phyloP scores from a whole-genome alignment of 92 coral and sea anemone genomes.

The Pocillopora grandis region DNA sequence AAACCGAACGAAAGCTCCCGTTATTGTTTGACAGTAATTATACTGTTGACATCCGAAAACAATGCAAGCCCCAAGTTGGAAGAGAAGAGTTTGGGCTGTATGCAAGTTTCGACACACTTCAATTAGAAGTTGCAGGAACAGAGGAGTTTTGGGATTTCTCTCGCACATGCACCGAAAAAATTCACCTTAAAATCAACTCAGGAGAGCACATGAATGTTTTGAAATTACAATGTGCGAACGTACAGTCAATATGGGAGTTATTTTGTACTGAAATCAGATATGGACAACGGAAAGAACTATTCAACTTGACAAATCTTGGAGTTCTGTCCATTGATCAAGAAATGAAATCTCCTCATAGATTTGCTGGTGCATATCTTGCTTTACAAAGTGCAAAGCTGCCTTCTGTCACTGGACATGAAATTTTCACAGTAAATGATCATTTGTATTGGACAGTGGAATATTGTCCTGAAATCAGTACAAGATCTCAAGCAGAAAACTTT shows the following conservation, averaged over 20 bases:
- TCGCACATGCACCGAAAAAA: not conserved
- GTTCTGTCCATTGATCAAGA: not conserved
- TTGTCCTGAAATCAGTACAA: slow-evolving; percentile 2
- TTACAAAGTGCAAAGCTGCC: not conserved
- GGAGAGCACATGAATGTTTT: not conserved
- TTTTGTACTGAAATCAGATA: not conserved
- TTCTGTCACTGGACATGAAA: not conserved
- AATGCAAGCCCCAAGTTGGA: not conserved
- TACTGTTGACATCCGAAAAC: not conserved
- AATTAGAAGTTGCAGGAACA: no score
- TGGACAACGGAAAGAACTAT: not conserved
- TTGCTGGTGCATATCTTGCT: slow-evolving; percentile 3
- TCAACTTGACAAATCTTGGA: not conserved
- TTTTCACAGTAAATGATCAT: not conserved
- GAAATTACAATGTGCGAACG: not conserved
- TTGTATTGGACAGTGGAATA: slow-evolving; percentile 13
- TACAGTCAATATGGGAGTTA: not conserved
- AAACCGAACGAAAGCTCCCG: not conserved
- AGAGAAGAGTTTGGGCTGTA: slow-evolving; percentile 13
- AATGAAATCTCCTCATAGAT: not conserved
- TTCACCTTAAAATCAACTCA: not conserved
- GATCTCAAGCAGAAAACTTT: slow-evolving; percentile 4
- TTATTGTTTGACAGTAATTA: not conserved
- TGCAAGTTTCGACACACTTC: not conserved
- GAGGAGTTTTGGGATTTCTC: slow-evolving; percentile 11